phyloP scores from a whole-genome alignment of 1,140 invertebrate genomes.

The Heterodera schachtii region DNA sequence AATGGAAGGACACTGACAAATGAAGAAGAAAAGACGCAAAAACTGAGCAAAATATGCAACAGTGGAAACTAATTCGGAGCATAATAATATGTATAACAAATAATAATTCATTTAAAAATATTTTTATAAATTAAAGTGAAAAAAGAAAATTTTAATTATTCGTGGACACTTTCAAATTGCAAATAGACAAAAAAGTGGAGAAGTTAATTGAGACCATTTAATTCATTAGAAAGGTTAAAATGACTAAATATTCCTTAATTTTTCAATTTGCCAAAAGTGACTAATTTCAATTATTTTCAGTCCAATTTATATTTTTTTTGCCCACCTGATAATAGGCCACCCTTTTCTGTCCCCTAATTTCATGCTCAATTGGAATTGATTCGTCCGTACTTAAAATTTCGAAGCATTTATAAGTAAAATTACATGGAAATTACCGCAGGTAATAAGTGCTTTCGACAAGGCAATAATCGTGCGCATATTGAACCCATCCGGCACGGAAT shows the following conservation, averaged over 20 bases:
- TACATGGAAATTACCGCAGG: constrained; percentile 17
- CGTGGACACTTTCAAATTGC: too few species aligned
- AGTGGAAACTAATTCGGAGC: too few species aligned
- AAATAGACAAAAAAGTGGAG: too few species aligned
- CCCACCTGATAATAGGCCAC: constrained; percentile 51
- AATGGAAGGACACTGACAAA: too few species aligned
- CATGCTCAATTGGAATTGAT: constrained; percentile 51
- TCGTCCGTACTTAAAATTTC: constrained; percentile 47
- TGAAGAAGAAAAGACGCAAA: too few species aligned
- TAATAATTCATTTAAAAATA: too few species aligned
- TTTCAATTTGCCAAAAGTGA: background rate
- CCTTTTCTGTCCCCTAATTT: constrained; percentile 43
- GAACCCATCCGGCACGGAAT: constrained; percentile 51
- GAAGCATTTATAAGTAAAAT: background rate
- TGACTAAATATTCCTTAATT: background rate
- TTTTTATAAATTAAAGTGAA: too few species aligned
- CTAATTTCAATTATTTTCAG: background rate
- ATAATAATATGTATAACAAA: too few species aligned
- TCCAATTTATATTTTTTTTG: background rate
- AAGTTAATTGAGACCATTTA: too few species aligned
- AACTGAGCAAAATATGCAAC: too few species aligned
- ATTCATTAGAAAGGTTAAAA: too few species aligned
- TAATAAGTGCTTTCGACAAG: constrained; percentile 54
- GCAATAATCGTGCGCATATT: constrained; percentile 56
- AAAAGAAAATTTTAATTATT: too few species aligned